Percentiles rank a stretch among this genome's conserved stretches.
Conservation (phyloP, 1,140 invertebrate genomes). For the Drosophila lacertosa region DNA sequence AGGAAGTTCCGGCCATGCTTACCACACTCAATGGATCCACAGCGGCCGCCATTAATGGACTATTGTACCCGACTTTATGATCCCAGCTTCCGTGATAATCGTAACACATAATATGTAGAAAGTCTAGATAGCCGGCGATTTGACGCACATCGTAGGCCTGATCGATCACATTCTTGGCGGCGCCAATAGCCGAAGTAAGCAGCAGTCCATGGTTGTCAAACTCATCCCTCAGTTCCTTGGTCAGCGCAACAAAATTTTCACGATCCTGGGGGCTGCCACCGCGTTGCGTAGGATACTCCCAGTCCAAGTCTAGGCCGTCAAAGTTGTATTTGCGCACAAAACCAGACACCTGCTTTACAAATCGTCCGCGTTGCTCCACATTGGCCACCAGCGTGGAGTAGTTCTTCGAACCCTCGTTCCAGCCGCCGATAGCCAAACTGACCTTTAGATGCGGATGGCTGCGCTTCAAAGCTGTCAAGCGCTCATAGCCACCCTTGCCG, state of each 20-base stretch:
- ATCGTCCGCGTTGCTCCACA: constrained; percentile 85
- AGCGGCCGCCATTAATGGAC: constrained; percentile 86
- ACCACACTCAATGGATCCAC: constrained; percentile 87
- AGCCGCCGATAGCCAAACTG: constrained; percentile 93
- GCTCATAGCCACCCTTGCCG: constrained; percentile 89
- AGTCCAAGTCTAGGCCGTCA: constrained; percentile 91
- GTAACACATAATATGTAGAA: constrained; percentile 95
- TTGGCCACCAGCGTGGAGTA: constrained; percentile 90
- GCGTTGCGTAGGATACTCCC: constrained; percentile 92
- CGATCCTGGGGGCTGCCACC: constrained; percentile 90
- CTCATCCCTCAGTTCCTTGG: constrained; percentile 88
- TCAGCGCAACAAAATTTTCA: constrained; percentile 89
- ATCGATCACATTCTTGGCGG: constrained; percentile 89
- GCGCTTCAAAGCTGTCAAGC: constrained; percentile 88
- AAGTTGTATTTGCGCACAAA: constrained; percentile 87
- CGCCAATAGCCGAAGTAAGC: constrained; percentile 91
- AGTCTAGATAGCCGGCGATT: constrained; percentile 90
- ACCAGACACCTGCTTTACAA: constrained; percentile 84
- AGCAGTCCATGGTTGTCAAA: constrained; percentile 87
- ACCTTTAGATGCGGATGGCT: constrained; percentile 90
- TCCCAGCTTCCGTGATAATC: constrained; percentile 96
- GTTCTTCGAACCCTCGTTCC: constrained; percentile 93
- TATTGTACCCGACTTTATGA: constrained; percentile 89
- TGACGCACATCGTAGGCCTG: constrained; percentile 90
- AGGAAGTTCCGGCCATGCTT: constrained; percentile 53